Evolutionary conservation across 1,140 invertebrate genomes (phyloP), one percentile per base, ranked within the genome.

Genomic region (Aethina tumida): DNA sequence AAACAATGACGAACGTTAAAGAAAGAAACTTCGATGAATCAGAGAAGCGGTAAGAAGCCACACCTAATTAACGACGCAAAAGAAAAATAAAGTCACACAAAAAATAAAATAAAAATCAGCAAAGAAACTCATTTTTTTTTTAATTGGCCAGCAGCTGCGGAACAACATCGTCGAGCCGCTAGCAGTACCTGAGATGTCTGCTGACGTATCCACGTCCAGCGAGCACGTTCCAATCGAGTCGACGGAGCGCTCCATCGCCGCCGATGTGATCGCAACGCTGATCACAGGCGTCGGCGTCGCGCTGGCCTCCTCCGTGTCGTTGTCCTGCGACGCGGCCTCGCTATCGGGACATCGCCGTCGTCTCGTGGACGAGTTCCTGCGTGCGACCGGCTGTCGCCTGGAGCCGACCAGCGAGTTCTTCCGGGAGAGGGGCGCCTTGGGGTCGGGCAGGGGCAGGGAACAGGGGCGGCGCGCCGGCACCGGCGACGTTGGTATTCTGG

Each of bases 201-300:
- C 83, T 44, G 77, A 59, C 20, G 75, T 77, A 55, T 86, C 81
- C 58, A 83, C 77, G 64, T 86, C 83, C 50, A 87, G 63, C 18
- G 83, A 86, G 66, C 83, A 87, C 61, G 79, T 81, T 41, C 83
- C 83, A 45, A 87, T 87, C 3, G 76, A 79, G 51, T 79, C 76
- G 50, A 77, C 70, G 8, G 75, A 78, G 50, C 72, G 70, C 63
- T 79, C 76, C 75, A 79, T 78, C 25, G 18, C 10, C 32, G 41
- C 8, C 19, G 39, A 7, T 21, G 35, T 34, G 24, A 21, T 32
- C 32, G 26, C 34, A 16, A 21, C 10, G 28, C 15, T 21, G 29
- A 20, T 12, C 20, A 18, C 27, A n/a, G 24, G 8, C 15, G 30
- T 20, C 12, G 9, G 20, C 21, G 20, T 8, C 10, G 24, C 2